A percentile compares a stretch with the other conserved stretches of the same genome.
These are phyloP conservation scores for Campopleginae sp. DNA, from an alignment of 2,888 invertebrate species.

Conservation along the genomic window DNA sequence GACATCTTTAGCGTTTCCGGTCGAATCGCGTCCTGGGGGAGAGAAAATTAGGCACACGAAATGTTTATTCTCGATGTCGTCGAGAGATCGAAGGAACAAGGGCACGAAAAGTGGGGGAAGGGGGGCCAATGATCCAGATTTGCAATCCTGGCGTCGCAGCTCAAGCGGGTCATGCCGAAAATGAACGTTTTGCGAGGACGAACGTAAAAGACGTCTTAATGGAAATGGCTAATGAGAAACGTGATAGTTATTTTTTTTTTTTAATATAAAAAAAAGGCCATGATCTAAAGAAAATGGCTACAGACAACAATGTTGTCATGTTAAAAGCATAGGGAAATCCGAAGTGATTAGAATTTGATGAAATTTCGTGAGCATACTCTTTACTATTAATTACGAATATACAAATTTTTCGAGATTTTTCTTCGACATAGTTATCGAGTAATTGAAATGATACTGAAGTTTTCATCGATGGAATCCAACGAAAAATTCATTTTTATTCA, in stretches of 20 bases:
- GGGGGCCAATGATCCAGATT: not conserved
- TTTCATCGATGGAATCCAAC: no score
- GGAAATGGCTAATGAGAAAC: not conserved
- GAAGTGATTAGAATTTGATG: no score
- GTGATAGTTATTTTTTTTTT: slow-evolving; percentile 30
- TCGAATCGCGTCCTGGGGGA: slow-evolving; percentile 80
- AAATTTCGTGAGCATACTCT: no score
- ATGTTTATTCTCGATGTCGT: not conserved
- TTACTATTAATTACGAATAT: no score
- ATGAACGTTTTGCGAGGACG: slow-evolving; percentile 36
- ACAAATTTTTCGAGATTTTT: no score
- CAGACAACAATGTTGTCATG: no score
- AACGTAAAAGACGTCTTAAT: slow-evolving; percentile 25
- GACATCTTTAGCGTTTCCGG: slow-evolving; percentile 81
- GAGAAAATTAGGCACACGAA: not conserved
- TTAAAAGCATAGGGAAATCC: no score
- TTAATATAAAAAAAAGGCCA: not conserved
- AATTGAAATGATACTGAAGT: no score
- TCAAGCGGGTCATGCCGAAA: slow-evolving; percentile 27
- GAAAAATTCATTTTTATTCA: no score
- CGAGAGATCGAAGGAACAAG: not conserved
- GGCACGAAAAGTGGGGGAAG: not conserved
- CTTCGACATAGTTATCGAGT: no score
- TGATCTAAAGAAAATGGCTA: no score
- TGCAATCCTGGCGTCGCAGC: slow-evolving; percentile 6